Evolutionary conservation across 2,113 vertebrate genomes (phyloP), one percentile per base, ranked within the genome.

Genomic region (Centrocercus urophasianus): DNA sequence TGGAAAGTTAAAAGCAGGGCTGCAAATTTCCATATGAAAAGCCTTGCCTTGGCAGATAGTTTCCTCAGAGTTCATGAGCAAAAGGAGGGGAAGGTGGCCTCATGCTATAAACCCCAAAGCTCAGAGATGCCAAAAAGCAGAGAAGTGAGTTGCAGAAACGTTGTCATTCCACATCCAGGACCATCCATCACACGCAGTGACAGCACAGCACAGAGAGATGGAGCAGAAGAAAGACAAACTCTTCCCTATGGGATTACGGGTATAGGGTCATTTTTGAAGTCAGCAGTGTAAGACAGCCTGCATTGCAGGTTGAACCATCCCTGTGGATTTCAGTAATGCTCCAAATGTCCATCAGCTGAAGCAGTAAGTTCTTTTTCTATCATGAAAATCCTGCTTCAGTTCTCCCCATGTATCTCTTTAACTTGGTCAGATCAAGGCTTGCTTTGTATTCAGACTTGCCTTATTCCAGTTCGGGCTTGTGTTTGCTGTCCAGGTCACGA

Each of bases 161-260:
- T 32, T 76, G 47, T 42, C 34, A 74, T 24, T 52, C 27, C 24
- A n/a, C 14, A 30, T 32, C 27, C 48, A 86, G 14, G 18, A 25
- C 56, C n/a, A 86, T 40, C 32, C 8, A 1, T 40, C 50, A 10
- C 21, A 21, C 0, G 0, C 69, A 34, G 64, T 48, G 85, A 73
- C 45, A 87, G 54, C 50, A 20, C 5, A 32, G n/a, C 1, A 3
- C 85, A 61, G 38, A 83, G 42, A 54, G 28, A 12, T 76, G 40
- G 8, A 32, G 18, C 2, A 21, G 34, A 47, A 75, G 28, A 11
- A 66, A 30, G 24, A 25, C n/a, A 71, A 32, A 22, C 19, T 78
- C 21, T 65, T 25, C 27, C 48, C n/a, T 43, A 8, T 28, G 34
- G 27, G 59, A 56, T 71, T 66, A 45, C 10, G 34, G 42, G 47